Percentiles rank a stretch among this genome's conserved stretches.
Evolutionary conservation across 2,113 vertebrate genomes (phyloP).

Genomic region (Fulmarus glacialis): DNA sequence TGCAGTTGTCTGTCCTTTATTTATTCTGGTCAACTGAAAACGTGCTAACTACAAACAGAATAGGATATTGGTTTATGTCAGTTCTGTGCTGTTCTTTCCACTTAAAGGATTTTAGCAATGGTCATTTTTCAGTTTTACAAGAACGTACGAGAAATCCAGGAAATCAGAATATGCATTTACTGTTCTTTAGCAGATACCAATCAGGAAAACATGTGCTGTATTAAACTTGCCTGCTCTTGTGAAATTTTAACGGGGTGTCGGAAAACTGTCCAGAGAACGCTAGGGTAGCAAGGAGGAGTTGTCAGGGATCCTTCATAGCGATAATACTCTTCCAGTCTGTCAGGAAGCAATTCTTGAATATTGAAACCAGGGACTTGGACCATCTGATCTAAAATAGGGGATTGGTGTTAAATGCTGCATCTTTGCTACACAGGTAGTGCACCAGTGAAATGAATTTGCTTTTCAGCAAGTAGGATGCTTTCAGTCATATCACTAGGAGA

Average conservation of each 20-base stretch:
- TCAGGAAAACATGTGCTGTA: neutral
- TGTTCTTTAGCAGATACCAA: neutral
- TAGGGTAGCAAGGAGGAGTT: constrained; percentile 92
- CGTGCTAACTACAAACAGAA: neutral
- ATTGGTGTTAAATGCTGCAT: neutral
- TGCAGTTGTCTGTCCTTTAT: neutral
- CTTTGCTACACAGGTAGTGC: neutral
- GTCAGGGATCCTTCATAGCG: constrained; percentile 94
- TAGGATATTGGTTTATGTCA: neutral
- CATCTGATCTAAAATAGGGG: constrained; percentile 78
- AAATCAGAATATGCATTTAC: neutral
- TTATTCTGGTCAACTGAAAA: neutral
- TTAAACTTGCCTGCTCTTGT: constrained; percentile 82
- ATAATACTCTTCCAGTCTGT: constrained; percentile 85
- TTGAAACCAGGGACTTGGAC: constrained; percentile 85
- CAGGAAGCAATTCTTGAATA: constrained; percentile 83
- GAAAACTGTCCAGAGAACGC: constrained; percentile 93
- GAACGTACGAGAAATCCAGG: neutral
- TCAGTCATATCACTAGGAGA: neutral
- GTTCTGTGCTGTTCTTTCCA: neutral
- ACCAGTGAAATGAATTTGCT: neutral
- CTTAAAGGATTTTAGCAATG: neutral
- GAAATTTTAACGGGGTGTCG: constrained; percentile 85
- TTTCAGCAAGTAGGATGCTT: neutral
- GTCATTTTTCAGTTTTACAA: neutral